A percentile compares a stretch with the other conserved stretches of the same genome.
These are phyloP conservation scores for Agelas oroides DNA, from an alignment of 37 sponge, comb jelly and placozoan species.

Conservation along the genomic window DNA sequence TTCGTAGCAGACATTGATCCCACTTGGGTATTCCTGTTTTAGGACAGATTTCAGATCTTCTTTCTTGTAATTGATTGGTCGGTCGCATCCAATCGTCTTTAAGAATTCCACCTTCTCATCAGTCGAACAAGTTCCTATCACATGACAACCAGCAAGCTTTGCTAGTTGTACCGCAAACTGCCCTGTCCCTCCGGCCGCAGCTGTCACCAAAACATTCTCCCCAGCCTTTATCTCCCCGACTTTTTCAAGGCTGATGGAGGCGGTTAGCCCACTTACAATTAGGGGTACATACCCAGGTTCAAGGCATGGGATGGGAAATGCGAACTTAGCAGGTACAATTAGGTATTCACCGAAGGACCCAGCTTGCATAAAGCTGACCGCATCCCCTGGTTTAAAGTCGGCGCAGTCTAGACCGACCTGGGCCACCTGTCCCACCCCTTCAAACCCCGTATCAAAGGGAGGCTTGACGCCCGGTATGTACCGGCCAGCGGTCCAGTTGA, in stretches of 20 bases:
- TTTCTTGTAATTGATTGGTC: conserved; percentile 83
- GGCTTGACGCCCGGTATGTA: conserved; percentile 57
- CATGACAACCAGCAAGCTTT: conserved; percentile 83
- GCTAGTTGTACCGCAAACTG: conserved; percentile 91
- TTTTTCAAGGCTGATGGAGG: conserved; percentile 70
- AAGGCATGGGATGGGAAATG: conserved; percentile 55
- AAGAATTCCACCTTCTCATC: conserved; percentile 75
- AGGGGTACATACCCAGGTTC: conserved; percentile 62
- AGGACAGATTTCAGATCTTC: conserved; percentile 66
- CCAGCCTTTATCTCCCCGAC: conserved; percentile 56
- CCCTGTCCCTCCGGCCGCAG: conserved; percentile 89
- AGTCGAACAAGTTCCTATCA: conserved; percentile 85
- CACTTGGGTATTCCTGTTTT: conserved; percentile 68
- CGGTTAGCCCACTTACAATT: conserved; percentile 73
- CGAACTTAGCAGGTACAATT: conserved; percentile 34
- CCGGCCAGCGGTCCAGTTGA: conserved; percentile 83
- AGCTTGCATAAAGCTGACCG: conserved; percentile 44
- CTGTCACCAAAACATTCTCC: conserved; percentile 73
- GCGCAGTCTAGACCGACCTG: conserved; percentile 41
- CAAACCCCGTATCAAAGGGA: conserved; percentile 76
- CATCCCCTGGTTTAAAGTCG: conserved; percentile 49
- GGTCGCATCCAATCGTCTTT: conserved; percentile 67
- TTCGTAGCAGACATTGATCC: conserved; percentile 81
- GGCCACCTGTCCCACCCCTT: conserved; percentile 67
- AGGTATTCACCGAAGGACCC: conserved; percentile 73